Base-by-base conservation (phyloP, 2,113 vertebrate genomes). In the Paradoxurus hermaphroditus region DNA sequence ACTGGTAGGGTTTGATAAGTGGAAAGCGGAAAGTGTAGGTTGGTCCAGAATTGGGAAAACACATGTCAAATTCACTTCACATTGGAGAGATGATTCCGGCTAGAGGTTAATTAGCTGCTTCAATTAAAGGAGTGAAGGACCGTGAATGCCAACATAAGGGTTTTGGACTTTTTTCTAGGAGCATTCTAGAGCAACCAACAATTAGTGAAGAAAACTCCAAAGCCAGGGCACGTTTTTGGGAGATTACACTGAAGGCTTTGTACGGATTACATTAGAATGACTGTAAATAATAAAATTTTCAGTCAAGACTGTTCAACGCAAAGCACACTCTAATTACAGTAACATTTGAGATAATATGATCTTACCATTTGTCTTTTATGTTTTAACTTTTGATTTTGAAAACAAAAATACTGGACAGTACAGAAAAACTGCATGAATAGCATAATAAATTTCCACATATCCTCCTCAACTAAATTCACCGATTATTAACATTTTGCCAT, bases 311-410 rank as follows among this genome's bases (percentile, higher is more conserved):
- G 63, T 92, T 82, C 49, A 77, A 86, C 4, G 13, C 29, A 21
- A 88, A 86, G 77, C 65, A 39, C 2, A 31, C 7, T 94, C 21
- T 84, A 83, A 68, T 86, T 73, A 84, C 15, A 89, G n/a, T 79
- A 70, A 29, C 18, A 85, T 14, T 89, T 94, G 53, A 16, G 84
- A 77, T 81, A 49, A 46, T 83, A 8, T 91, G 34, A 85, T 65
- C 10, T 93, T 95, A 83, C 31, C 49, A 27, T 56, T 73, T 70
- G n/a, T 29, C n/a, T 68, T 65, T 62, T 75, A 39, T n/a, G 90
- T 93, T 95, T 73, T 27, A n/a, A 19, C 34, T 44, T 93, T 84
- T 83, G 83, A 90, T 73, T 94, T 97, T 86, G 11, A 21, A 92
- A 84, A 65, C 36, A 53, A 41, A 31, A 78, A 72, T n/a, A 63